Evolutionary conservation across 2,113 vertebrate genomes (phyloP).

Genomic region (Scophthalmus maximus): DNA sequence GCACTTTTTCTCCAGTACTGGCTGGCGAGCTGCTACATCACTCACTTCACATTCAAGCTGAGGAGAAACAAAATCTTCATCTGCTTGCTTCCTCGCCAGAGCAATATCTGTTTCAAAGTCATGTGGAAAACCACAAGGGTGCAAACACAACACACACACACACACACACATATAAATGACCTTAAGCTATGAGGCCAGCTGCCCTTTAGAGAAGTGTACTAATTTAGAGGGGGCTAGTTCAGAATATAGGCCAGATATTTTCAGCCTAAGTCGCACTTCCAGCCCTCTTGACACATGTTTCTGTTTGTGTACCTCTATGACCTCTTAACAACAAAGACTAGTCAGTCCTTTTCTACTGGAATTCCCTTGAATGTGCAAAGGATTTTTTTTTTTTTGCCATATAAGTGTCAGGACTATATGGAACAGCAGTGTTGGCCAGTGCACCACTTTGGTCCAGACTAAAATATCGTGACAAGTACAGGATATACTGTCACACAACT

Average conservation of each 20-base stretch:
- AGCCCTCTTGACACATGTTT: constrained; percentile 18
- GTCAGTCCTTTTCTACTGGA: constrained; percentile 19
- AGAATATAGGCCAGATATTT: constrained; percentile 68
- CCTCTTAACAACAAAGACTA: constrained; percentile 39
- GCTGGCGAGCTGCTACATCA: constrained; percentile 36
- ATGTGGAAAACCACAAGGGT: constrained; percentile 38
- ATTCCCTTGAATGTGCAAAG: too few relatives aligned
- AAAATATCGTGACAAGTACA: constrained; percentile 5
- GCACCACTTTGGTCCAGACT: background rate
- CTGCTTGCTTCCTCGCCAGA: constrained; percentile 26
- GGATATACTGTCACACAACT: constrained; percentile 6
- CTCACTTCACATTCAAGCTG: constrained; percentile 46
- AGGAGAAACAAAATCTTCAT: constrained; percentile 37
- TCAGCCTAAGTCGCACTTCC: constrained; percentile 35
- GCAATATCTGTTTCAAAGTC: constrained; percentile 51
- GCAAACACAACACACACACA: constrained; percentile 32
- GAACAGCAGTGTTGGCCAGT: background rate
- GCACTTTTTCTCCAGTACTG: constrained; percentile 44
- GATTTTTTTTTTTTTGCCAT: background rate
- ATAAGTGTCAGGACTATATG: background rate
- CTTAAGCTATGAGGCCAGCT: constrained; percentile 59
- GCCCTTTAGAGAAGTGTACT: constrained; percentile 52
- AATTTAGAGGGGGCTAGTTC: constrained; percentile 48
- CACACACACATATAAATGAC: constrained; percentile 48
- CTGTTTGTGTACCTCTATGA: constrained; percentile 44